Evolutionary conservation across 2,113 vertebrate genomes (phyloP).

Genomic region (Acrocephalus kingi): DNA sequence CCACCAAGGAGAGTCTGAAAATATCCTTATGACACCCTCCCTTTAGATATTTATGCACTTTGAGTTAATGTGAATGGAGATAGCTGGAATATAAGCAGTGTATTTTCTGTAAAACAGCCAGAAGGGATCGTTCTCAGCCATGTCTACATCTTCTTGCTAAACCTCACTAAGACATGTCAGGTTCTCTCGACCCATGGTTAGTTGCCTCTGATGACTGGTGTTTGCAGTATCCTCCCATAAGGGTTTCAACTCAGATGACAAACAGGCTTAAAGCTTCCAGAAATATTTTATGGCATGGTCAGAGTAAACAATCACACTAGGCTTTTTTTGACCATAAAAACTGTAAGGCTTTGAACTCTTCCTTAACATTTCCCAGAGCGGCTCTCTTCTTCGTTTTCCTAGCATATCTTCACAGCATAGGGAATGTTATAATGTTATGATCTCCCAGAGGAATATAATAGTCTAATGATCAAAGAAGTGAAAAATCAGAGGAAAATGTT

Average conservation of each 20-base stretch:
- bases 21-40: neutral
- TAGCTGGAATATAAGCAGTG: neutral
- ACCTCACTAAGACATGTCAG: neutral
- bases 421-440: neutral
- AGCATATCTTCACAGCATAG: neutral
- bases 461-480: conserved; percentile 1
- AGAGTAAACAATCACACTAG: neutral
- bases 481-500: neutral
- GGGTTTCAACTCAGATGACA: neutral
- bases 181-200: neutral
- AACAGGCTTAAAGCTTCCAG: neutral
- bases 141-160: neutral
- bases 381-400: neutral
- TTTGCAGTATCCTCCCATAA: neutral
- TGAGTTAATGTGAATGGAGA: neutral
- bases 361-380: neutral
- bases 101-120: neutral
- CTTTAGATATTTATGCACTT: neutral
- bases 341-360: neutral
- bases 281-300: neutral
- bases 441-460: neutral
- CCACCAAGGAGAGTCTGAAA: neutral
- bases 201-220: neutral
- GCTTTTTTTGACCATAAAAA: neutral
- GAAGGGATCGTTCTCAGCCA: neutral